Evolutionary conservation across 2,113 vertebrate species (phyloP), one percentile per base, ranked within the genome.

Genomic region (Catagonus wagneri): DNA sequence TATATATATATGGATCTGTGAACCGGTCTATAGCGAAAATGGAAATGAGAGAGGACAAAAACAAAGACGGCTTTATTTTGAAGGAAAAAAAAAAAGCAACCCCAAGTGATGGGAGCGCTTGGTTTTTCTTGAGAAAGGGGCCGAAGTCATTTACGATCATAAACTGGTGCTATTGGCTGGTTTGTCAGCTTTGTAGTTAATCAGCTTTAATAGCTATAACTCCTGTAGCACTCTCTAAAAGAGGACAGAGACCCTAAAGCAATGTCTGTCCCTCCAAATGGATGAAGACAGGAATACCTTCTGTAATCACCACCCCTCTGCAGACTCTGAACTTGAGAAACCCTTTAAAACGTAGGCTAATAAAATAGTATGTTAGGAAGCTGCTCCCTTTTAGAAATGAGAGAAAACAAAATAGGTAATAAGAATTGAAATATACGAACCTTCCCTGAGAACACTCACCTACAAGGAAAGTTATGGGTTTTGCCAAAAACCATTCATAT

Each of bases 11-110:
- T 39, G 83, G 23, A 54, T 84, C n/a, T 84, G 36, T n/a, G 88
- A 96, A 65, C 74, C 27, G 61, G 75, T 83, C 58, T 83, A 14
- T 16, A 79, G 34, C 71, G 84, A 95, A 96, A 72, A 97, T 98
- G 95, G 93, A 95, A 98, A 98, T 71, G 74, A 97, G 96, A 93
- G 94, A 61, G 63, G 12, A 29, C 94, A 96, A 95, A 97, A 97
- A 97, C 94, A 97, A 96, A 91, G 84, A 78, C 36, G 63, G 83
- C 91, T 86, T 97, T 97, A 94, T 94, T 85, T 85, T 85, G 97
- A 44, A 44, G 44, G 8, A 44, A 44, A 44, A 44, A 44, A 44
- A 34, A 88, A 93, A 96, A 97, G 7, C 54, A 72, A 75, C 13
- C 15, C 0, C 23, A 34, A 29, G 50, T 84, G 69, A 96, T 83